Evolutionary conservation across 2,888 invertebrate species (phyloP), one percentile per base, ranked within the genome.

Genomic region (Plagiodera versicolora): DNA sequence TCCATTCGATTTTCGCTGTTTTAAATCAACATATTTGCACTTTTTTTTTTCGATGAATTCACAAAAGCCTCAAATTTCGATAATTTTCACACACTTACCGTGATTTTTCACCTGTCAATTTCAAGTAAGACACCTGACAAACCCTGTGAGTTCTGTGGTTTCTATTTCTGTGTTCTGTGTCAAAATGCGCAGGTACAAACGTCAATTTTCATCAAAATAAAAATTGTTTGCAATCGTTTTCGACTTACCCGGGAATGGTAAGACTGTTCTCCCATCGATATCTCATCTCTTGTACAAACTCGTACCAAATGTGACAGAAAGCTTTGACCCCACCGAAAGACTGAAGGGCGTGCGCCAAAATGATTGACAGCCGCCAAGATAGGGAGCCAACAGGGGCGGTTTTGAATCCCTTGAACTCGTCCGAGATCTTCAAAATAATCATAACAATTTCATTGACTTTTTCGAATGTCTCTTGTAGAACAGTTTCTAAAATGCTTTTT

Each of bases 261-360:
- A 90, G 84, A 55, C 86, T 85, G 72, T 89, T 89, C 72, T 98
- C 96, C 92, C 95, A 95, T 24, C 95, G 84, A 74, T 90, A 91
- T 64, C 96, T 86, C 77, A 98, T 85, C 78, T 96, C 95, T 70
- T 94, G 89, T 0, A 91, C 87, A 75, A 98, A 92, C 77, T 96
- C 95, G 72, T 93, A 91, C 98, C 98, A 98, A 11, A 98, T 78
- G 75, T 97, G 95, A 0, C 94, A 92, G 56, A 95, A 83, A 52
- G 91, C 89, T 49, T 81, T 80, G 0, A 88, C 83, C 4, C 93
- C 88, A 1, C 93, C 93, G 17, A 91, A 87, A 39, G 88, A 89
- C 66, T 90, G 87, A 54, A 89, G 83, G 48, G 90, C 85, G 60
- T 91, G 89, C 17, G 89, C 89, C 66, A 90, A 84, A 24, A 91